These are phyloP conservation scores for Sebastes wilsoni DNA, from an alignment of 2,797 vertebrate species.

Conservation along the genomic window DNA sequence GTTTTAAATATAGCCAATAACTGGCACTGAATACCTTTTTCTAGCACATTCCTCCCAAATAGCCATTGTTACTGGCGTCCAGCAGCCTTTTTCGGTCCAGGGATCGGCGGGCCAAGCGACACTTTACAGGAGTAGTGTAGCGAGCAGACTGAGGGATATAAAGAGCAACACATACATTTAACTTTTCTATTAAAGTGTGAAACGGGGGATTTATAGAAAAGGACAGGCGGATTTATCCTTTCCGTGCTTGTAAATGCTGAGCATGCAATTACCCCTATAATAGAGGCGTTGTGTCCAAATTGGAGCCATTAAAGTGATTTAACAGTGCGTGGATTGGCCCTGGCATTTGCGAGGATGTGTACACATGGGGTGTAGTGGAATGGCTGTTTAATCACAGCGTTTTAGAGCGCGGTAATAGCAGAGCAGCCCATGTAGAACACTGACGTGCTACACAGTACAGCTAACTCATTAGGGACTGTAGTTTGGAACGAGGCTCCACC, in stretches of 20 bases:
- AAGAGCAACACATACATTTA: constrained; percentile 81
- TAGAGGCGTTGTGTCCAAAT: constrained; percentile 88
- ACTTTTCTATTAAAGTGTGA: constrained; percentile 83
- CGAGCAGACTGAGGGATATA: constrained; percentile 68
- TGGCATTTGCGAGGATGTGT: constrained; percentile 88
- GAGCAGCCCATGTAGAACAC: constrained; percentile 70
- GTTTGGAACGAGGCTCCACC: constrained; percentile 52
- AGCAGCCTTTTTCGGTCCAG: constrained; percentile 56
- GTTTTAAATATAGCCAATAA: constrained; percentile 54
- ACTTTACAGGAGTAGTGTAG: constrained; percentile 70
- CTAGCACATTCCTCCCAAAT: constrained; percentile 70
- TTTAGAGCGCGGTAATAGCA: constrained; percentile 81
- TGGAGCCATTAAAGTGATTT: constrained; percentile 90
- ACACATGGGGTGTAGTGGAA: constrained; percentile 84
- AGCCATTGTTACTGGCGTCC: constrained; percentile 68
- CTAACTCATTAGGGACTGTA: constrained; percentile 74
- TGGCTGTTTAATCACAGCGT: constrained; percentile 83
- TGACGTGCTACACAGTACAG: constrained; percentile 68
- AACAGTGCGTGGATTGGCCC: constrained; percentile 85
- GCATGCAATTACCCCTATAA: constrained; percentile 88
- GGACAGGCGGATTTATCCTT: constrained; percentile 86
- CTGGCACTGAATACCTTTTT: constrained; percentile 48
- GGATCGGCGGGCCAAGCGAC: constrained; percentile 61
- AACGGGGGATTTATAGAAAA: constrained; percentile 85
- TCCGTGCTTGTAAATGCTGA: constrained; percentile 88